phyloP scores from a whole-genome alignment of 92 coral and sea anemone genomes.

The Blastomussa wellsi region DNA sequence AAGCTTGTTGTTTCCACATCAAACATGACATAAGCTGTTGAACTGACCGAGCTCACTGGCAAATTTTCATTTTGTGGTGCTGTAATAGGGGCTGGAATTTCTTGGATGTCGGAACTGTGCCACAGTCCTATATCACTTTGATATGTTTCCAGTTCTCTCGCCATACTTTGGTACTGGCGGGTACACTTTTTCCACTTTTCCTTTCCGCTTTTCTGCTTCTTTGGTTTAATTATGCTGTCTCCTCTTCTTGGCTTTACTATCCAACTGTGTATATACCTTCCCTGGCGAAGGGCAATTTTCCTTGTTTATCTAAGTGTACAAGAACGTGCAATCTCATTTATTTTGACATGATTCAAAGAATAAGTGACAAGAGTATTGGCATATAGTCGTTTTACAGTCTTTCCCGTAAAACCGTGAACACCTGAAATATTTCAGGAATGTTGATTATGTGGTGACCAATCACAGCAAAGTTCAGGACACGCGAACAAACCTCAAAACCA shows the following conservation, averaged over 20 bases:
- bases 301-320: slow-evolving; percentile 3
- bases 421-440: too few relatives aligned
- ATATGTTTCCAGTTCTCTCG: slow-evolving; percentile 4
- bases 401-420: too few relatives aligned
- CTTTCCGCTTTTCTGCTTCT: slow-evolving; percentile 24
- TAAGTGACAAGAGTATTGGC: too few relatives aligned
- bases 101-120: slow-evolving; percentile 16
- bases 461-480: too few relatives aligned
- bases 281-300: slow-evolving; percentile 12
- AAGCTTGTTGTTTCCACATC: too few relatives aligned
- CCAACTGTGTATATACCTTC: slow-evolving; percentile 2
- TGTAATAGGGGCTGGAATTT: slow-evolving; percentile 5
- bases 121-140: slow-evolving; percentile 23
- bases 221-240: slow-evolving; percentile 13
- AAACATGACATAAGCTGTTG: too few relatives aligned
- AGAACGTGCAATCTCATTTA: neutral
- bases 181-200: slow-evolving; percentile 5
- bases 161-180: slow-evolving; percentile 11
- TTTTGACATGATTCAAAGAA: too few relatives aligned
- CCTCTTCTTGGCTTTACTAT: slow-evolving; percentile 14
- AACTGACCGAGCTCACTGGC: neutral
- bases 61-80: slow-evolving; percentile 13
- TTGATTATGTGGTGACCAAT: too few relatives aligned
- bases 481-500: too few relatives aligned
- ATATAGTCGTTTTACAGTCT: too few relatives aligned